Conservation (phyloP, 2,888 invertebrate genomes). For the Phlogophora meticulosa region DNA sequence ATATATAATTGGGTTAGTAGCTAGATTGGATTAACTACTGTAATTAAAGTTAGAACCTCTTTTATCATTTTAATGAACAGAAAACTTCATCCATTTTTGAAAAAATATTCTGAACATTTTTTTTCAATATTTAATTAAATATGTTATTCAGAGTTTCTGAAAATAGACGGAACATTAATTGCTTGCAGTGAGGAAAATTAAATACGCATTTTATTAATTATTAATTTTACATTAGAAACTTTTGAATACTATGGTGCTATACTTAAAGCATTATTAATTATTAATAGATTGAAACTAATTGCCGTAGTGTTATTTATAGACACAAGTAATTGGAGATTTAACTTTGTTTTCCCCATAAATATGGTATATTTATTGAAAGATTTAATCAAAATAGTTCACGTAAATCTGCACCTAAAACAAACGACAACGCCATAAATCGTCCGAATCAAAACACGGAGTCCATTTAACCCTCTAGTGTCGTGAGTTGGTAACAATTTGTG, state of each 20-base stretch:
- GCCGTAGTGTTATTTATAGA: too few species aligned
- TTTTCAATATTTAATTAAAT: constrained; percentile 21
- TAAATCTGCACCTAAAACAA: constrained; percentile 46
- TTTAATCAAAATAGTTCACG: not conserved
- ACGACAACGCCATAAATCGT: constrained; percentile 56
- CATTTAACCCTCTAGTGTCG: constrained; percentile 74
- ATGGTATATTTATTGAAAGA: too few species aligned
- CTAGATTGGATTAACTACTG: too few species aligned
- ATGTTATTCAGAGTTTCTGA: not conserved
- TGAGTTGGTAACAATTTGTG: constrained; percentile 70
- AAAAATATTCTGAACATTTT: not conserved
- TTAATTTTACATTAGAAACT: constrained; percentile 1
- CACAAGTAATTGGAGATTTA: too few species aligned
- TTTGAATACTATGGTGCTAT: not conserved
- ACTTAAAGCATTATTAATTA: too few species aligned
- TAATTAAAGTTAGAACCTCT: too few species aligned
- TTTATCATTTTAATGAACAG: not conserved
- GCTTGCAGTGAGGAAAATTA: not conserved
- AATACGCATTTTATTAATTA: constrained; percentile 20
- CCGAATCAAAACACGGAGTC: constrained; percentile 71
- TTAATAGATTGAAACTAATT: too few species aligned
- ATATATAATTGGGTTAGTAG: too few species aligned
- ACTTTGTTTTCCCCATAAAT: too few species aligned
- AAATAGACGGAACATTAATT: constrained; percentile 7
- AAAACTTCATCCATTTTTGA: not conserved